Conservation (phyloP, 2,888 invertebrate species). For the Troides oblongomaculatus region DNA sequence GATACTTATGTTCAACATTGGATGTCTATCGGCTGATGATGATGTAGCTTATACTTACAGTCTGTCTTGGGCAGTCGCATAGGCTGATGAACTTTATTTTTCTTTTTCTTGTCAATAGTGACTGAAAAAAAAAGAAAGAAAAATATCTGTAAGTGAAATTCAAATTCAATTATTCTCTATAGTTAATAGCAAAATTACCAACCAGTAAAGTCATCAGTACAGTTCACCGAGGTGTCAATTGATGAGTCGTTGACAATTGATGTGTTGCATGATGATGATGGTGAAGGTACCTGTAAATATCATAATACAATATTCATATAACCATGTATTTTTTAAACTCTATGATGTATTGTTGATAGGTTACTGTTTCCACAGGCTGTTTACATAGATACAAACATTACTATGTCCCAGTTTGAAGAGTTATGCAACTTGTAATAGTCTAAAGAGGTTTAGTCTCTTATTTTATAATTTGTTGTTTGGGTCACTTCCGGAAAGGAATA, state of each 20-base stretch:
- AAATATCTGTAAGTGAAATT: too few relatives aligned
- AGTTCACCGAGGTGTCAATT: slow-evolving; percentile 21
- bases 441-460: too few relatives aligned
- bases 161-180: too few relatives aligned
- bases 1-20: too few relatives aligned
- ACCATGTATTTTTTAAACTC: background rate
- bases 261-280: slow-evolving; percentile 33
- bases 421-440: too few relatives aligned
- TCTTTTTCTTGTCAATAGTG: slow-evolving; percentile 34
- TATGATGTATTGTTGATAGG: too few relatives aligned
- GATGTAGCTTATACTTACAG: slow-evolving; percentile 44
- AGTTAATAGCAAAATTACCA: slow-evolving; percentile 7
- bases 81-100: slow-evolving; percentile 43
- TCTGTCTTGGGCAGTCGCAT: slow-evolving; percentile 55
- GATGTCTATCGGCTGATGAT: background rate
- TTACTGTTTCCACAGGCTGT: too few relatives aligned
- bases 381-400: too few relatives aligned
- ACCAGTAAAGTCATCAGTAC: slow-evolving; percentile 28
- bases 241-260: slow-evolving; percentile 34
- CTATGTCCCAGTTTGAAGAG: too few relatives aligned
- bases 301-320: background rate
- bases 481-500: too few relatives aligned
- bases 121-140: slow-evolving; percentile 31
- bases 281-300: slow-evolving; percentile 23
- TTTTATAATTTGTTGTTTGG: too few relatives aligned